phyloP scores from a whole-genome alignment of 1,140 invertebrate species.

The Lepidostoma basale region DNA sequence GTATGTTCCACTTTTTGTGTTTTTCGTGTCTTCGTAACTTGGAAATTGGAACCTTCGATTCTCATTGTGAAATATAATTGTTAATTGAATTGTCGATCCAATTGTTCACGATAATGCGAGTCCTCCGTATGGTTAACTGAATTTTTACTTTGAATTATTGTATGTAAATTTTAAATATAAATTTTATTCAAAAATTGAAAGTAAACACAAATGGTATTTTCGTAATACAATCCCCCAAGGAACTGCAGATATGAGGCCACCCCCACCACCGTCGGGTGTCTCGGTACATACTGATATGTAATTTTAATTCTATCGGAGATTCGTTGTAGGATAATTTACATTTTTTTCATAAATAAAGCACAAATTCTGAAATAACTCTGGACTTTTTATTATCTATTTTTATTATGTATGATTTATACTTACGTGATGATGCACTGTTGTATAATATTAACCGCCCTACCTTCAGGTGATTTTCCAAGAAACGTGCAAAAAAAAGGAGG shows the following conservation, averaged over 20 bases:
- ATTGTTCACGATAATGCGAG: constrained; percentile 23
- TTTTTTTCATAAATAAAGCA: constrained; percentile 66
- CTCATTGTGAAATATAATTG: constrained; percentile 28
- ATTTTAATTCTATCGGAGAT: constrained; percentile 63
- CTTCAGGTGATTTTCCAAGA: no score
- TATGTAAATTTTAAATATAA: constrained; percentile 37
- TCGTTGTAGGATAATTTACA: constrained; percentile 65
- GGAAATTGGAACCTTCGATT: constrained; percentile 9
- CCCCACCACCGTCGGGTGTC: constrained; percentile 19
- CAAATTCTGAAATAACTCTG: constrained; percentile 58
- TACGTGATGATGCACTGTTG: no score
- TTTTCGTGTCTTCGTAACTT: constrained; percentile 14
- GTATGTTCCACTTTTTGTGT: constrained; percentile 34
- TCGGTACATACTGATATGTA: constrained; percentile 55
- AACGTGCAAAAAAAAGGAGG: no score
- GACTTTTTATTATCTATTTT: constrained; percentile 9
- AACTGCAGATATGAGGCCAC: constrained; percentile 30
- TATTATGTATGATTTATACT: no score
- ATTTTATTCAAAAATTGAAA: constrained; percentile 30
- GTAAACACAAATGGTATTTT: constrained; percentile 37
- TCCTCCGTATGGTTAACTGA: constrained; percentile 14
- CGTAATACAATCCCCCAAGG: constrained; percentile 32
- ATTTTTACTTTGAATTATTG: constrained; percentile 31
- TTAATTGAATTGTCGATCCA: constrained; percentile 27
- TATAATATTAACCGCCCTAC: no score